These are phyloP conservation scores for Ceyx cyanopectus DNA, from an alignment of 2,113 vertebrate genomes.

Conservation along the genomic window DNA sequence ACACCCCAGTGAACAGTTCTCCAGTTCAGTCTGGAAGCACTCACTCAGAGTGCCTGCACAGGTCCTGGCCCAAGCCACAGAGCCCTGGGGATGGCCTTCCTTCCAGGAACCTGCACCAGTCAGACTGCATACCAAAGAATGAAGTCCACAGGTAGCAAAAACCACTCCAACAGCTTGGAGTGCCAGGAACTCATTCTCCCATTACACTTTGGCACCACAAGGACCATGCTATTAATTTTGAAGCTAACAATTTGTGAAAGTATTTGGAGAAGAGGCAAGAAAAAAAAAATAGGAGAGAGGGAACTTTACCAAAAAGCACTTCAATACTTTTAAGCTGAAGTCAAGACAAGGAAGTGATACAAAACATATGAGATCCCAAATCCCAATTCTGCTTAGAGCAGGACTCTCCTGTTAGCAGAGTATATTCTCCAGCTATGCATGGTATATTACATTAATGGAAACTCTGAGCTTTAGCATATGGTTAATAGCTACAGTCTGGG, in stretches of 20 bases:
- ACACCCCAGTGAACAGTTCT: accelerated
- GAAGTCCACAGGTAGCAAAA: neutral
- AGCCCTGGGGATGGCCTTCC: neutral
- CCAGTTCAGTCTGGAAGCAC: neutral
- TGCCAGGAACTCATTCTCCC: neutral
- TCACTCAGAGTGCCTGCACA: neutral
- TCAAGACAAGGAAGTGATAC: slow-evolving; percentile 22
- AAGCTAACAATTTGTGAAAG: neutral
- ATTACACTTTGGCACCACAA: neutral
- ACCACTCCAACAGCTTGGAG: neutral
- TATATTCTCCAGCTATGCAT: neutral
- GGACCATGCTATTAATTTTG: neutral
- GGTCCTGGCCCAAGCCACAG: neutral
- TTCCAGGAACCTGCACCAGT: neutral
- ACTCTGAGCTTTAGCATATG: slow-evolving; percentile 30
- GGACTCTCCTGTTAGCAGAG: neutral
- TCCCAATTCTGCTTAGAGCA: neutral
- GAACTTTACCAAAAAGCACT: neutral
- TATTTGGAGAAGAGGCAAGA: neutral
- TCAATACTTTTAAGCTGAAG: neutral
- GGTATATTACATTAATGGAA: slow-evolving; percentile 48
- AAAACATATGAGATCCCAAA: neutral
- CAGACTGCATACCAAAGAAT: neutral
- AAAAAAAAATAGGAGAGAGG: neutral
- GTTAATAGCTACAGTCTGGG: slow-evolving; percentile 33